Evolutionary conservation across 2,113 vertebrate species (phyloP).

Genomic region (Corydoras maculifer): DNA sequence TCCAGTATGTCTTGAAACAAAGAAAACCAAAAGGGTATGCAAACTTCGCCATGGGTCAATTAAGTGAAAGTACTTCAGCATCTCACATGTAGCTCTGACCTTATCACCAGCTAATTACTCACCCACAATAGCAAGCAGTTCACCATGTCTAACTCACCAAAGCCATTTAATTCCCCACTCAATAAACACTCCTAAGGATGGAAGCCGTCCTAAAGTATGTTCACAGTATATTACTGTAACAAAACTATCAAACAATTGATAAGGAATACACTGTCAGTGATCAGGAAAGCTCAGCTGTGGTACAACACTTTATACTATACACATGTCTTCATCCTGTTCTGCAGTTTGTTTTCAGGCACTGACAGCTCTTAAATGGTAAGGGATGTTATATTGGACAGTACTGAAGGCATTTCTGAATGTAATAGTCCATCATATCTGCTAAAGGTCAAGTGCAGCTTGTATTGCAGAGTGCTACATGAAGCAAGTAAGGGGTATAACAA

Average conservation of each 20-base stretch:
- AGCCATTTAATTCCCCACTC: too few species aligned
- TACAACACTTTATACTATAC: not conserved
- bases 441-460: slow-evolving; percentile 34
- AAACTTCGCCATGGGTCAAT: too few species aligned
- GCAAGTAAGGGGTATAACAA: slow-evolving; percentile 2
- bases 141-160: too few species aligned
- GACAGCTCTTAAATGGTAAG: not conserved
- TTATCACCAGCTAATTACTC: too few species aligned
- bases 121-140: too few species aligned
- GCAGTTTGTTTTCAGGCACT: slow-evolving; percentile 24
- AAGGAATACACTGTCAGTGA: slow-evolving; percentile 5
- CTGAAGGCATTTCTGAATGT: slow-evolving; percentile 6
- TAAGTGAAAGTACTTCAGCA: too few species aligned
- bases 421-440: slow-evolving; percentile 27
- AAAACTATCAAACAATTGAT: slow-evolving; percentile 1
- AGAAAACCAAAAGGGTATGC: too few species aligned
- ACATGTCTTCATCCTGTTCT: slow-evolving; percentile 18
- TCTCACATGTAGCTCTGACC: too few species aligned
- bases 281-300: slow-evolving; percentile 1
- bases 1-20: too few species aligned
- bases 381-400: slow-evolving; percentile 9
- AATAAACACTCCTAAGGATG: too few species aligned
- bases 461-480: slow-evolving; percentile 1
- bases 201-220: too few species aligned
- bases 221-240: not conserved